phyloP scores from a whole-genome alignment of 2,113 vertebrate species.

The Anolis carolinensis region DNA sequence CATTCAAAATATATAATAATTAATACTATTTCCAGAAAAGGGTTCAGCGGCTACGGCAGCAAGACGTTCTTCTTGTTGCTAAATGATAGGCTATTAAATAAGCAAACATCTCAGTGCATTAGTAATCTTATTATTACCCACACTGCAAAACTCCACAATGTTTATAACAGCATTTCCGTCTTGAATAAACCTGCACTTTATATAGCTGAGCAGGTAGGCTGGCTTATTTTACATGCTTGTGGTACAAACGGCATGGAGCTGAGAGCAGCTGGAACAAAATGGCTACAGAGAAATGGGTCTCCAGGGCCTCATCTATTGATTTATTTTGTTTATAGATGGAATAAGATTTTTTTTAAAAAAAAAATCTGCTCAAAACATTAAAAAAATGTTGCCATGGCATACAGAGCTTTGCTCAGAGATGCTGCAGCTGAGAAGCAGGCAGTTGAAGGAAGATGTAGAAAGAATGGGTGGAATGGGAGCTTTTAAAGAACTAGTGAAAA shows the following conservation, averaged over 20 bases:
- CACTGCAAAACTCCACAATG: slow-evolving; percentile 35
- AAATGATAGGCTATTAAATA: slow-evolving; percentile 36
- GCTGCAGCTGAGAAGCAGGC: slow-evolving; percentile 32
- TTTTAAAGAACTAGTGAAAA: neutral
- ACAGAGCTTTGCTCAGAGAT: slow-evolving; percentile 53
- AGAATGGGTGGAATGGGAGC: slow-evolving; percentile 7
- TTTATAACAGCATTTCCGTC: slow-evolving; percentile 39
- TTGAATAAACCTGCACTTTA: slow-evolving; percentile 47
- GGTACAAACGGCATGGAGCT: slow-evolving; percentile 61
- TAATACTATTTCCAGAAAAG: slow-evolving; percentile 21
- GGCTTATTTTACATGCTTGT: slow-evolving; percentile 58
- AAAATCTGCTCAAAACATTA: slow-evolving; percentile 65
- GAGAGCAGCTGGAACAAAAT: slow-evolving; percentile 72
- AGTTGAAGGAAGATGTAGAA: slow-evolving; percentile 29
- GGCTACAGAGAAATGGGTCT: slow-evolving; percentile 71
- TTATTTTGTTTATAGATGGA: slow-evolving; percentile 74
- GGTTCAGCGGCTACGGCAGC: neutral
- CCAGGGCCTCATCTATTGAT: slow-evolving; percentile 72
- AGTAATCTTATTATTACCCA: slow-evolving; percentile 46
- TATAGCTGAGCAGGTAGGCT: slow-evolving; percentile 44
- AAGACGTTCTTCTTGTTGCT: slow-evolving; percentile 1
- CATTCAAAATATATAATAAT: fast-evolving
- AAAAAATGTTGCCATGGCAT: slow-evolving; percentile 64
- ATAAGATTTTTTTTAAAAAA: slow-evolving; percentile 63
- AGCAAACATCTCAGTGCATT: slow-evolving; percentile 38